Percentiles rank a stretch among this genome's conserved stretches.
Conservation (phyloP, 2,888 invertebrate species). For the Himalopsyche tibetana region DNA sequence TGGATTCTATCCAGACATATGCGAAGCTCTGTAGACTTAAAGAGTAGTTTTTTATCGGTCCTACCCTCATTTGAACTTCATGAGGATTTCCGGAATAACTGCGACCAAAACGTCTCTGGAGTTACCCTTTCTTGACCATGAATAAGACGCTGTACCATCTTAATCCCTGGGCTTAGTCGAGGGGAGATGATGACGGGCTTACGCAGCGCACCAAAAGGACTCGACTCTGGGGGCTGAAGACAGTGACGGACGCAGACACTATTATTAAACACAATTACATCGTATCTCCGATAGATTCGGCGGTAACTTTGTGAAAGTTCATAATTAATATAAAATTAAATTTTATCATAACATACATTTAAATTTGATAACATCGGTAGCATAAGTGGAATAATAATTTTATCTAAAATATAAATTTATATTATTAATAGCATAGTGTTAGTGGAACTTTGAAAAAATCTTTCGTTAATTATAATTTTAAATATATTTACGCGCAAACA, state of each 20-base stretch:
- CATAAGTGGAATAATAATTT: too few relatives aligned
- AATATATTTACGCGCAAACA: too few relatives aligned
- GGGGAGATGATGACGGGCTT: slow-evolving; percentile 65
- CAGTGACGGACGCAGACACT: neutral
- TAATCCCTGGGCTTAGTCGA: slow-evolving; percentile 63
- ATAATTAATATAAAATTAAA: too few relatives aligned
- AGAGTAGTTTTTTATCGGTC: slow-evolving; percentile 63
- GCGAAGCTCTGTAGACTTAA: slow-evolving; percentile 48
- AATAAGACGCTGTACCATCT: slow-evolving; percentile 61
- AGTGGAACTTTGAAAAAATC: too few relatives aligned
- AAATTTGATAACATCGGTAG: too few relatives aligned
- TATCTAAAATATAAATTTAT: too few relatives aligned
- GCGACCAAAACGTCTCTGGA: slow-evolving; percentile 47
- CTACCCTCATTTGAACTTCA: slow-evolving; percentile 65
- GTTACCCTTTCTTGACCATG: slow-evolving; percentile 63
- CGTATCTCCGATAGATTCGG: too few relatives aligned
- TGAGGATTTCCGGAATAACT: slow-evolving; percentile 56
- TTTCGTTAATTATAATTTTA: too few relatives aligned
- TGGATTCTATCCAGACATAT: slow-evolving; percentile 54
- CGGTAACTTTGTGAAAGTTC: too few relatives aligned
- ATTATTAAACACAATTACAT: too few relatives aligned
- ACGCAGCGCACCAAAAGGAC: slow-evolving; percentile 50
- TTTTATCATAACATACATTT: too few relatives aligned
- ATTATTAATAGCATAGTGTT: too few relatives aligned
- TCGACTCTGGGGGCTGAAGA: slow-evolving; percentile 30